phyloP scores from a whole-genome alignment of 2,888 invertebrate species.

The Chrysodeixis includens region DNA sequence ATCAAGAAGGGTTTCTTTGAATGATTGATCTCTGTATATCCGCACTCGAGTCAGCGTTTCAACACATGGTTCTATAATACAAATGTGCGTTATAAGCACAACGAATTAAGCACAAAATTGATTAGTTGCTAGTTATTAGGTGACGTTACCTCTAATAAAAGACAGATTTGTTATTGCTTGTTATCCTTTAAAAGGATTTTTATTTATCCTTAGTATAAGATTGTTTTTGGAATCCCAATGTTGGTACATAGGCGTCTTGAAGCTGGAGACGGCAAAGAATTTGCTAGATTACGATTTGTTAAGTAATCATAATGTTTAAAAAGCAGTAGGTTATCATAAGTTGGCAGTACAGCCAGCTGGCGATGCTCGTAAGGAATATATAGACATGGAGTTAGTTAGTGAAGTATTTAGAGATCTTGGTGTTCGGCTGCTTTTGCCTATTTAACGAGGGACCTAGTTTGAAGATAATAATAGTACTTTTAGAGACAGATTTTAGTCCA shows the following conservation, averaged over 20 bases:
- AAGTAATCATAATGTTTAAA: constrained; percentile 40
- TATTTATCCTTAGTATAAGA: constrained; percentile 79
- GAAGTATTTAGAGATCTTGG: constrained; percentile 51
- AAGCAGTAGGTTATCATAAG: constrained; percentile 32
- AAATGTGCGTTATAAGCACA: constrained; percentile 73
- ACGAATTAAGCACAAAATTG: constrained; percentile 76
- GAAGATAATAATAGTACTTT: constrained; percentile 59
- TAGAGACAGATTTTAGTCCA: constrained; percentile 50
- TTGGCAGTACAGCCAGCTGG: constrained; percentile 26
- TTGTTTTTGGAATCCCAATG: constrained; percentile 66
- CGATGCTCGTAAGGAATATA: constrained; percentile 32
- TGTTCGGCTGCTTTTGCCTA: constrained; percentile 49
- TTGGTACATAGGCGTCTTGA: constrained; percentile 49
- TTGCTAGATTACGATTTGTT: constrained; percentile 47
- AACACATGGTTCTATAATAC: constrained; percentile 37
- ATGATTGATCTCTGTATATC: constrained; percentile 21
- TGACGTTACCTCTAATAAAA: constrained; percentile 81
- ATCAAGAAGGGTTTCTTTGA: neutral
- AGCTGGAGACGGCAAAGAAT: constrained; percentile 37
- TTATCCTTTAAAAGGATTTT: constrained; percentile 87
- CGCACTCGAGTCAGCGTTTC: constrained; percentile 27
- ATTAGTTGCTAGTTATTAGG: constrained; percentile 79
- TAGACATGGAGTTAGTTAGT: constrained; percentile 35
- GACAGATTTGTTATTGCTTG: constrained; percentile 85
- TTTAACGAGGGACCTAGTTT: constrained; percentile 56